Percentiles rank a stretch among this genome's conserved stretches.
Evolutionary conservation across 2,113 vertebrate genomes (phyloP).

Genomic region (Pavo muticus): DNA sequence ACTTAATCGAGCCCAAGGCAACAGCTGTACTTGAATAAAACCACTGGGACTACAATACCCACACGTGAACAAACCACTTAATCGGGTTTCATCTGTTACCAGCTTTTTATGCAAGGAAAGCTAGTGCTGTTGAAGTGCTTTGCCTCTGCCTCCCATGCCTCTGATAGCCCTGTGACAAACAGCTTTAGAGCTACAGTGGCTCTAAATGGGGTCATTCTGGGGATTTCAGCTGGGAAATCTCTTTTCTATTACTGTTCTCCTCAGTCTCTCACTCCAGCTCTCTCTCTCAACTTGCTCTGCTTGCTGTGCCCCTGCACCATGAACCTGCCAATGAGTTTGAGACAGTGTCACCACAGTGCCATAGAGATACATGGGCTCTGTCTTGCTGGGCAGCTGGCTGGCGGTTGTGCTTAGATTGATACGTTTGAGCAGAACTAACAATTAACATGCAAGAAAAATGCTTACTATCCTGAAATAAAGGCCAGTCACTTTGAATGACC

Average conservation of each 20-base stretch:
- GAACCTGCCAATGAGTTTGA: background rate
- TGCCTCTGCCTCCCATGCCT: background rate
- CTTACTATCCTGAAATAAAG: background rate
- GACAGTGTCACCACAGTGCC: background rate
- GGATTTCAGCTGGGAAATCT: background rate
- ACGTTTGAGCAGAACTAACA: background rate
- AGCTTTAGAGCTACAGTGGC: background rate
- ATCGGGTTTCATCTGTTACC: background rate
- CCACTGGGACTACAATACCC: background rate
- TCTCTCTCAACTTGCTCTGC: background rate
- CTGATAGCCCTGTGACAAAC: background rate
- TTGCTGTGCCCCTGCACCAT: rapidly evolving
- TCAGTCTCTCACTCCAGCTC: background rate
- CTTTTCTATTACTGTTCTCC: background rate
- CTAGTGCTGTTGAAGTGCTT: background rate
- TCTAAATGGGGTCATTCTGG: background rate
- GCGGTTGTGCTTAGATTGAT: rapidly evolving
- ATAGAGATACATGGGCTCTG: background rate
- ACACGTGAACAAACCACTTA: background rate
- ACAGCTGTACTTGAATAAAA: background rate
- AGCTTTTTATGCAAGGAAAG: rapidly evolving
- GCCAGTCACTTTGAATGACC: background rate
- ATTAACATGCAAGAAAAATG: background rate
- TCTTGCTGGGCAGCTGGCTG: background rate
- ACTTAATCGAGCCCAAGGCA: background rate